phyloP scores from a whole-genome alignment of 2,797 vertebrate genomes.

The Neostethus bicornis region DNA sequence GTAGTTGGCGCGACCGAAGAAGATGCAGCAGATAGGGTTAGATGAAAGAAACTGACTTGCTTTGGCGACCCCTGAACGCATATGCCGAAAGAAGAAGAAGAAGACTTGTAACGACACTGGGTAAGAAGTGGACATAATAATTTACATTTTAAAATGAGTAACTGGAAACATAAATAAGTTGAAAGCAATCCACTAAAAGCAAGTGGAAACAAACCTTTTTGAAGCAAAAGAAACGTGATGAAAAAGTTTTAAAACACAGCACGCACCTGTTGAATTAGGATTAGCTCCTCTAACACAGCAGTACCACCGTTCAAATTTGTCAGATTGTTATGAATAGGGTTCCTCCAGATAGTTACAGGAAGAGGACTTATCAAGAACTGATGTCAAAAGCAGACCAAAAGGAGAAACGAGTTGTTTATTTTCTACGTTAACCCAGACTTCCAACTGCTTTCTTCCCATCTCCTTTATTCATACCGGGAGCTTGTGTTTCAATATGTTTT shows the following conservation, averaged over 20 bases:
- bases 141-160: constrained; percentile 40
- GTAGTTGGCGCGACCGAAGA: no score
- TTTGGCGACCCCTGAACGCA: no score
- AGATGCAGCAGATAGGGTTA: no score
- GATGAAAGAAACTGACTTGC: no score
- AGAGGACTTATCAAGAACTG: background rate
- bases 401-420: background rate
- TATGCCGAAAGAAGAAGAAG: no score
- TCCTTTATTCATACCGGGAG: background rate
- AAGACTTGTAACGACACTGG: no score
- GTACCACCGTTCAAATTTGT: no score
- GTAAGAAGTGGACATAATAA: constrained; percentile 40
- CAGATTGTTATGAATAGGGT: no score
- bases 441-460: background rate
- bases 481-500: constrained; percentile 11
- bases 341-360: no score
- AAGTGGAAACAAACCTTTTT: constrained; percentile 43
- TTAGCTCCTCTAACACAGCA: no score
- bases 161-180: constrained; percentile 49
- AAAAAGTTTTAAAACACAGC: no score
- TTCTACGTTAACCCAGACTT: background rate
- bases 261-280: no score
- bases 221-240: constrained; percentile 6
- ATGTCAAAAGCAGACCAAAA: background rate
- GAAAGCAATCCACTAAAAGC: constrained; percentile 42